Percentiles rank a stretch among this genome's conserved stretches.
Evolutionary conservation across 37 sponge, comb jelly and placozoan genomes (phyloP).

Genomic region (Corticium candelabrum): DNA sequence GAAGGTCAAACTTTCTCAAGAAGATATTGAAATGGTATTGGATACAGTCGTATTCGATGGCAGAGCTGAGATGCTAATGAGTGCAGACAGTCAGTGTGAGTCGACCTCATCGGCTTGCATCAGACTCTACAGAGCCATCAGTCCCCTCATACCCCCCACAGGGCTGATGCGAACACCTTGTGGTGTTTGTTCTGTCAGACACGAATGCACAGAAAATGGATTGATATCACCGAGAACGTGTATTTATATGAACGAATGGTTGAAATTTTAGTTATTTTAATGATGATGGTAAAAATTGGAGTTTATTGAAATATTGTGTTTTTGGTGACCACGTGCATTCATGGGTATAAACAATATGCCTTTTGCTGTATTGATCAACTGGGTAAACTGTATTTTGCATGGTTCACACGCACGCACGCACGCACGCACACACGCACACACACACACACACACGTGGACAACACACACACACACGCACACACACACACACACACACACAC

Average conservation of each 20-base stretch:
- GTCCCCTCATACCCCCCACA: conserved; percentile 19
- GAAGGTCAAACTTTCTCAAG: conserved; percentile 44
- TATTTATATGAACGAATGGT: conserved; percentile 85
- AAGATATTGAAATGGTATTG: conserved; percentile 57
- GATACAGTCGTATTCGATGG: conserved; percentile 82
- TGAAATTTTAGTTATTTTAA: conserved; percentile 66
- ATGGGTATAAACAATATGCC: too few species aligned
- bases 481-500: too few species aligned
- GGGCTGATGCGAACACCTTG: conserved; percentile 73
- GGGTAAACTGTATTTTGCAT: too few species aligned
- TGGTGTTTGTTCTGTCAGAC: conserved; percentile 82
- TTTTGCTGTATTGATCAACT: too few species aligned
- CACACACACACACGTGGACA: too few species aligned
- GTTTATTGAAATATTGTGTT: too few species aligned
- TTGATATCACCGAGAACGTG: conserved; percentile 69
- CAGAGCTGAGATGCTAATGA: conserved; percentile 38
- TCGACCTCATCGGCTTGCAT: neutral
- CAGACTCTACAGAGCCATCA: conserved; percentile 34
- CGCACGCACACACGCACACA: too few species aligned
- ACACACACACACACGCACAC: too few species aligned
- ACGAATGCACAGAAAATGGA: conserved; percentile 61
- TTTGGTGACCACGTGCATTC: too few species aligned
- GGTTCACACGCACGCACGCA: too few species aligned
- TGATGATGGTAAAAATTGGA: too few species aligned
- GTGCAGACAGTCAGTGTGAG: neutral